Percentiles rank a stretch among this genome's conserved stretches.
Conservation (phyloP, 2,797 vertebrate genomes). For the Semotilus atromaculatus region DNA sequence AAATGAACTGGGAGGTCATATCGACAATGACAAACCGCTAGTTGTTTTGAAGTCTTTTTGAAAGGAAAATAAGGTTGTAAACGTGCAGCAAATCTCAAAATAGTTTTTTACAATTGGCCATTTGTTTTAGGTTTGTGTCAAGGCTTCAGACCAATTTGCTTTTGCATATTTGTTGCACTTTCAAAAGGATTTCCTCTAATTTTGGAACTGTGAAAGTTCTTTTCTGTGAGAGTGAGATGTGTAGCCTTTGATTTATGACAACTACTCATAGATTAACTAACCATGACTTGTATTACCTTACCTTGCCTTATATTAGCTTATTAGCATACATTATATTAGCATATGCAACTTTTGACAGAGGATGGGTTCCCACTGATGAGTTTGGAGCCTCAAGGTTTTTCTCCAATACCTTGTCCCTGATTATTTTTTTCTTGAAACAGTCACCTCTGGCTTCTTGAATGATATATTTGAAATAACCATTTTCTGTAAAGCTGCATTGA, state of each 20-base stretch:
- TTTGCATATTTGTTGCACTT: background rate
- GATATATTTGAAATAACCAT: background rate
- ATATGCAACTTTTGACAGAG: background rate
- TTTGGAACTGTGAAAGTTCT: background rate
- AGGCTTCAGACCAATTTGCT: background rate
- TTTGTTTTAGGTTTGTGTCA: background rate
- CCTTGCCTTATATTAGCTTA: background rate
- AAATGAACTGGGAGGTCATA: constrained; percentile 30
- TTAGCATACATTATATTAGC: background rate
- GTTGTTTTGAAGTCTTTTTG: constrained; percentile 28
- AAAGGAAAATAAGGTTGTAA: constrained; percentile 19
- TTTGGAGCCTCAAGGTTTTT: background rate
- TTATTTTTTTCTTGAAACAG: background rate
- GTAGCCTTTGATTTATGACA: background rate
- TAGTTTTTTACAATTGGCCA: background rate
- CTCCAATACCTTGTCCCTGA: background rate
- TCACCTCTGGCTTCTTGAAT: background rate
- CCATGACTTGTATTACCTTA: background rate
- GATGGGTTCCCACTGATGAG: background rate
- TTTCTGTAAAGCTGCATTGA: background rate
- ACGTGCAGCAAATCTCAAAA: constrained; percentile 16
- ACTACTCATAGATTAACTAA: background rate
- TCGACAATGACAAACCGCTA: constrained; percentile 14
- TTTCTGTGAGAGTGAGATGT: background rate
- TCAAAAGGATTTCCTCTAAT: background rate